Evolutionary conservation across 2,113 vertebrate species (phyloP).

Genomic region (Rhizomys pruinosus): DNA sequence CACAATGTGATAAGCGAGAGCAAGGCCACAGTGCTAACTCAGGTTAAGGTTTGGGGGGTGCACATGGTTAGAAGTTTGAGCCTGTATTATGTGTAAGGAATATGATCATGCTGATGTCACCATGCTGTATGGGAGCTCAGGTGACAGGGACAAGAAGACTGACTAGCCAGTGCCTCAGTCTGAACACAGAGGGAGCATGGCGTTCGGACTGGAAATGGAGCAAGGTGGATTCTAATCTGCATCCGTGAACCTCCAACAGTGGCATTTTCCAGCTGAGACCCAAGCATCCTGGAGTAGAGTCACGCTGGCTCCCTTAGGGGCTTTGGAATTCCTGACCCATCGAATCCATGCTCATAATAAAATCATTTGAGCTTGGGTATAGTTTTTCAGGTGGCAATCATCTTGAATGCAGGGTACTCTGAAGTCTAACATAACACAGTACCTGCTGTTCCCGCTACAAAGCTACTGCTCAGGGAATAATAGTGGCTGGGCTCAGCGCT

Average conservation of each 20-base stretch:
- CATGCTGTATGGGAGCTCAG: neutral
- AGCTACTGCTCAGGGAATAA: neutral
- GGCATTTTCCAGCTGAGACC: neutral
- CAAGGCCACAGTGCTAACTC: neutral
- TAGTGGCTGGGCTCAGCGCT: neutral
- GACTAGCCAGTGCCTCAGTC: neutral
- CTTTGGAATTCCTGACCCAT: neutral
- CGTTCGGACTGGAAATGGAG: neutral
- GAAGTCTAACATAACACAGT: constrained; percentile 1
- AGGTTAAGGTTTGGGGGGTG: neutral
- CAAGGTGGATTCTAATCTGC: neutral
- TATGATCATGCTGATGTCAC: neutral
- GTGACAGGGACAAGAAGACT: neutral
- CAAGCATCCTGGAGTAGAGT: neutral
- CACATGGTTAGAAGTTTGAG: neutral
- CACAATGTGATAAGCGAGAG: neutral
- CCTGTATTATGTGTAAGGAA: neutral
- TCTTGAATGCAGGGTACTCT: constrained; percentile 31
- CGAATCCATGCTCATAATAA: neutral
- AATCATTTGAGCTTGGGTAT: neutral
- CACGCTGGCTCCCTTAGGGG: neutral
- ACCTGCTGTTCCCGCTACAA: neutral
- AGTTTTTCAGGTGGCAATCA: constrained; percentile 39
- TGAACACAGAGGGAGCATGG: neutral
- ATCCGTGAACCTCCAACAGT: neutral